phyloP scores from a whole-genome alignment of 2,888 invertebrate genomes.

The Orchestes rusci region DNA sequence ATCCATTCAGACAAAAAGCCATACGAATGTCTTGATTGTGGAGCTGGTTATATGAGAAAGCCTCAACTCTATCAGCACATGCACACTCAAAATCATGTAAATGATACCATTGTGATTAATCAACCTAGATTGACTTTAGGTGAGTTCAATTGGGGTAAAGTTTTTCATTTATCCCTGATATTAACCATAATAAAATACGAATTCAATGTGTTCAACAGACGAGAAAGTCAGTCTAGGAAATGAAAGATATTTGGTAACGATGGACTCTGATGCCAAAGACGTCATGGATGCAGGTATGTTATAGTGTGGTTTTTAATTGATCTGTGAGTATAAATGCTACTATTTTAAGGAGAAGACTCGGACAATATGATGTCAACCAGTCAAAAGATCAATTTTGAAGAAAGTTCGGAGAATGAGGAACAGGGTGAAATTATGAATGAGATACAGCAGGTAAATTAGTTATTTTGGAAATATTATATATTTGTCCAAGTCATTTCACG shows the following conservation, averaged over 20 bases:
- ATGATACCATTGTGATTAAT: slow-evolving; percentile 76
- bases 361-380: slow-evolving; percentile 34
- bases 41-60: slow-evolving; percentile 77
- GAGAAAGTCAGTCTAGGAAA: slow-evolving; percentile 16
- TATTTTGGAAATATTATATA: too few species aligned
- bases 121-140: slow-evolving; percentile 52
- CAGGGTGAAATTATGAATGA: slow-evolving; percentile 32
- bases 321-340: too few species aligned
- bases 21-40: slow-evolving; percentile 75
- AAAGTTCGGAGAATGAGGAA: slow-evolving; percentile 32
- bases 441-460: slow-evolving; percentile 30
- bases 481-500: too few species aligned
- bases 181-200: too few species aligned
- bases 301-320: too few species aligned
- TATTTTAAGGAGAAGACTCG: slow-evolving; percentile 9
- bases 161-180: too few species aligned
- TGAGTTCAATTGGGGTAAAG: slow-evolving; percentile 6
- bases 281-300: slow-evolving; percentile 12
- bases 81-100: slow-evolving; percentile 65
- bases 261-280: slow-evolving; percentile 13
- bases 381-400: slow-evolving; percentile 40
- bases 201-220: slow-evolving; percentile 4
- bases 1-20: slow-evolving; percentile 83
- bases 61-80: slow-evolving; percentile 71
- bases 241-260: slow-evolving; percentile 14